Evolutionary conservation across 2,113 vertebrate species (phyloP).

Genomic region (Mormoops blainvillei): DNA sequence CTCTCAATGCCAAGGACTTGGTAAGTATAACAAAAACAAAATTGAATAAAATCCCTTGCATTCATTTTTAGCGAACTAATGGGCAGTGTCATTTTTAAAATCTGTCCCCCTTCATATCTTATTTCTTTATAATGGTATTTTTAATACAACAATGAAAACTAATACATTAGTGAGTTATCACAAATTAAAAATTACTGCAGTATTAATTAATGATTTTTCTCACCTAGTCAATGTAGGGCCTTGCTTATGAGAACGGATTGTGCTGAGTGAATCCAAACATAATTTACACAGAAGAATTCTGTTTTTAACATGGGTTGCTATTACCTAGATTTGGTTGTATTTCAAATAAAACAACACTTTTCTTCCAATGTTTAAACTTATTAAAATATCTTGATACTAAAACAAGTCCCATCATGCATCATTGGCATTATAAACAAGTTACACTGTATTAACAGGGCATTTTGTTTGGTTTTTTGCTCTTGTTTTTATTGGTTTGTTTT

Average conservation of each 20-base stretch:
- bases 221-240: background rate
- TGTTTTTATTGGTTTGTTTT: background rate
- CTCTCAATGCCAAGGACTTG: slow-evolving; percentile 92
- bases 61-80: background rate
- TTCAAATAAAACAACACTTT: background rate
- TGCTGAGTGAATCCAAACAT: background rate
- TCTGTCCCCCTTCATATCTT: background rate
- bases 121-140: background rate
- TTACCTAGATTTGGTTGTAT: background rate
- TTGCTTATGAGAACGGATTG: background rate
- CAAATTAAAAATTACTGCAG: background rate
- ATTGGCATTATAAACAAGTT: background rate
- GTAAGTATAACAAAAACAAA: slow-evolving; percentile 78
- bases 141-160: background rate
- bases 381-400: background rate
- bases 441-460: background rate
- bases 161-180: background rate
- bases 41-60: background rate
- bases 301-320: background rate
- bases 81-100: background rate
- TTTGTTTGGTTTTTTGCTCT: background rate
- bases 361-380: background rate
- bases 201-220: background rate
- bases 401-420: background rate
- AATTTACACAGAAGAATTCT: background rate